Percentiles rank a stretch among this genome's conserved stretches.
phyloP scores from a whole-genome alignment of 2,888 invertebrate genomes.

The Ceratothoa steindachneri region DNA sequence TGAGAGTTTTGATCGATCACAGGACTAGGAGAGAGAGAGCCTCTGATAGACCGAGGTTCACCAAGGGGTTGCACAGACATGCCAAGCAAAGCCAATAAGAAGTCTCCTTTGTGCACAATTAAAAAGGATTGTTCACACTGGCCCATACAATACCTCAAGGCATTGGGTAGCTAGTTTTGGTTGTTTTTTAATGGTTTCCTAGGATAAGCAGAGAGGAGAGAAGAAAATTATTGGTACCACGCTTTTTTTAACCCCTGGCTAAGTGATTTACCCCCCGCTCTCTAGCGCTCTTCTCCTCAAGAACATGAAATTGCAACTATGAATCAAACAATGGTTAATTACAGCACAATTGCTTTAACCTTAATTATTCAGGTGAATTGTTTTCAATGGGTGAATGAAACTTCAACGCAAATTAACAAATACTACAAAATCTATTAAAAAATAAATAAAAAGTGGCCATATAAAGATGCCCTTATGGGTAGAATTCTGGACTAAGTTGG shows the following conservation, averaged over 20 bases:
- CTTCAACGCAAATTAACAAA: neutral
- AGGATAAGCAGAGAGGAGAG: constrained; percentile 48
- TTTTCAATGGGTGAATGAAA: neutral
- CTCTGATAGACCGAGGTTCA: neutral
- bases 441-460: too few species aligned
- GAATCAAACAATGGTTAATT: neutral
- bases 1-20: neutral
- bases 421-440: neutral
- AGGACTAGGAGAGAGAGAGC: neutral
- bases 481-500: too few species aligned
- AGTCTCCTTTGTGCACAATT: constrained; percentile 45
- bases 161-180: constrained; percentile 50
- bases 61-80: constrained; percentile 23
- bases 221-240: constrained; percentile 12
- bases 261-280: neutral
- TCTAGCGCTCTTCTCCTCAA: neutral
- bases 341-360: neutral
- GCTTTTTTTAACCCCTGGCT: neutral
- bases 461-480: too few species aligned
- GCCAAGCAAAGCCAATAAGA: constrained; percentile 31
- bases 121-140: constrained; percentile 40
- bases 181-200: constrained; percentile 50
- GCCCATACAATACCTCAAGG: constrained; percentile 50
- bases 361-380: neutral
- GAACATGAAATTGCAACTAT: too few species aligned